These are phyloP conservation scores for Axea sp. DNA, from an alignment of 2,888 invertebrate species.

Conservation along the genomic window DNA sequence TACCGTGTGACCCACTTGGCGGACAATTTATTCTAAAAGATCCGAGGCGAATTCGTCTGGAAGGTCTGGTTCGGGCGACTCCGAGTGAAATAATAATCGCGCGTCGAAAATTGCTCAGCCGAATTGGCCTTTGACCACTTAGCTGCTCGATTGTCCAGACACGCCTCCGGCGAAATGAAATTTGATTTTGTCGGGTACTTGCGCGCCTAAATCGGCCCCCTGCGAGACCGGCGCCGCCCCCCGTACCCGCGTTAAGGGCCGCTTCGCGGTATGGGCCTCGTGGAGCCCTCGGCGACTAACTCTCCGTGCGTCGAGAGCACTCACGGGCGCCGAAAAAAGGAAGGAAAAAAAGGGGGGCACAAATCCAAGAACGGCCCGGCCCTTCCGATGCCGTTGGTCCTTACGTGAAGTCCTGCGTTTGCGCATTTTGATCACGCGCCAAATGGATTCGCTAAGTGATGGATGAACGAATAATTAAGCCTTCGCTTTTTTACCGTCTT, in stretches of 20 bases:
- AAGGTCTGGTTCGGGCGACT: conserved; percentile 37
- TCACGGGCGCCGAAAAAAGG: conserved; percentile 48
- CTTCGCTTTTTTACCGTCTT: conserved; percentile 4
- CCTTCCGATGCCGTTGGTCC: conserved; percentile 11
- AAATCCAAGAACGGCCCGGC: conserved; percentile 14
- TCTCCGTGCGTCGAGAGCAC: conserved; percentile 69
- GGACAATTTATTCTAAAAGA: conserved; percentile 47
- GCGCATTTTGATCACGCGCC: conserved; percentile 40
- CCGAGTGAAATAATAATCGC: conserved; percentile 78
- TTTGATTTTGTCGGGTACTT: conserved; percentile 79
- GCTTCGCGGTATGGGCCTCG: conserved; percentile 75
- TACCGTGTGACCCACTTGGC: conserved; percentile 51
- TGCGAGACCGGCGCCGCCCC: conserved; percentile 44
- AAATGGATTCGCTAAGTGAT: conserved; percentile 42
- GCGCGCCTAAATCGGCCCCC: conserved; percentile 77
- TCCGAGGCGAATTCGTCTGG: conserved; percentile 4
- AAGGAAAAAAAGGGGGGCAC: too few relatives aligned
- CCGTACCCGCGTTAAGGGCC: conserved; percentile 75
- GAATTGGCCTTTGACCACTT: conserved; percentile 76
- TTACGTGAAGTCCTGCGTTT: conserved; percentile 19
- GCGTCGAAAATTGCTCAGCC: conserved; percentile 77
- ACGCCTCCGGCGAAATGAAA: conserved; percentile 79
- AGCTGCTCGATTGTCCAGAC: conserved; percentile 78
- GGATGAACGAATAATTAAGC: conserved; percentile 35
- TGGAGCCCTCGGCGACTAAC: conserved; percentile 70